Evolutionary conservation across 2,888 invertebrate species (phyloP), one percentile per base, ranked within the genome.

Genomic region (Drosophila bunnanda): DNA sequence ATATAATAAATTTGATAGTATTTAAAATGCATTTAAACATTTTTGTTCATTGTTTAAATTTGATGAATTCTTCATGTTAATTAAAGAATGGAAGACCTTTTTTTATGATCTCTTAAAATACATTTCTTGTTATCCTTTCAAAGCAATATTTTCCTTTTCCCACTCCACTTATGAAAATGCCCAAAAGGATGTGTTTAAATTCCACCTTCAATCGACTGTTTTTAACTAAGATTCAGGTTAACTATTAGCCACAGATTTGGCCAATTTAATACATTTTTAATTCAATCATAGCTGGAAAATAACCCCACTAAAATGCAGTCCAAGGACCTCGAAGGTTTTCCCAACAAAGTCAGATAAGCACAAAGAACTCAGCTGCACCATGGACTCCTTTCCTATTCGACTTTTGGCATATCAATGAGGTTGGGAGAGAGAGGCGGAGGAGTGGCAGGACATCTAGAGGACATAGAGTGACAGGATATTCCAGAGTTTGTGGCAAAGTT

Each of bases 341-440:
- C 20, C 64, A 62, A 60, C 43, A 64, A 53, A 48, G 75, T 39
- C 34, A 55, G 22, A 25, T 50, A 43, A 56, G 36, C 70, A 68
- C 67, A 61, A 56, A 72, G 30, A 54, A 20, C 34, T 22, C 30
- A 25, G 30, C 13, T 17, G 34, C 32, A 34, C 28, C 46, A 12
- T 4, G 22, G 32, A 36, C 22, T 17, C 41, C 36, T 44, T 38
- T 22, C 41, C 44, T 34, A 50, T 53, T 39, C 50, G 28, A 65
- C 58, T 74, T 70, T 68, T 61, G 71, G 65, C 75, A 78, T 80
- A 64, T 74, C 76, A 76, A 74, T 78, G 56, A 68, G 54, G 64
- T 28, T 36, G 6, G 10, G 20, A 34, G 8, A 13, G 48, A 48
- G 13, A 13, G 30, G n/a, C 8, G 15, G 20, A 36, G 12, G 12